phyloP scores from a whole-genome alignment of 2,113 vertebrate genomes.

The Mohoua ochrocephala region DNA sequence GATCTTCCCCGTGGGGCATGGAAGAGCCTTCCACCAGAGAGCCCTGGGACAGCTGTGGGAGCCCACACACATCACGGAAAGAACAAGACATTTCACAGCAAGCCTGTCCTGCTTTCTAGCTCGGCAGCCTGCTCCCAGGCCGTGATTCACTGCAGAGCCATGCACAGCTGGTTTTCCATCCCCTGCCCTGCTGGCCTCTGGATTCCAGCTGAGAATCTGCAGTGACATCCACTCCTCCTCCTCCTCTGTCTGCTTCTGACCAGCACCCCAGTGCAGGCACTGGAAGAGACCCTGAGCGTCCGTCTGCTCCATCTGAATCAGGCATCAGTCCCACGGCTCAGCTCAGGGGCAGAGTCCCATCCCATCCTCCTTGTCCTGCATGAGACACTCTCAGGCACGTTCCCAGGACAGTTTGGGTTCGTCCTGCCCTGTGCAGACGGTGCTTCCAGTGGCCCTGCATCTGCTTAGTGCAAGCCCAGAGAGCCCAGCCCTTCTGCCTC shows the following conservation, averaged over 20 bases:
- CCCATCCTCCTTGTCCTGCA: neutral
- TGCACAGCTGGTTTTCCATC: neutral
- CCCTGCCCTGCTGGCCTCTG: neutral
- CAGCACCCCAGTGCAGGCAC: neutral
- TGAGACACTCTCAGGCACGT: neutral
- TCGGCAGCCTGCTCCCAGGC: neutral
- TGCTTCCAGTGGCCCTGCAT: neutral
- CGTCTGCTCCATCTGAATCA: neutral
- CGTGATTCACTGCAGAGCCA: constrained; percentile 23
- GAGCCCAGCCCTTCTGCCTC: neutral
- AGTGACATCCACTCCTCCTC: neutral
- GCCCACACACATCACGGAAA: neutral
- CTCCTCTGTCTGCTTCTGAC: neutral
- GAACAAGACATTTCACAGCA: neutral
- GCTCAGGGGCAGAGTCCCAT: neutral
- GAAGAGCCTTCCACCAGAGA: neutral
- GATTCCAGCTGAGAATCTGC: neutral
- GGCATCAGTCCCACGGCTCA: neutral
- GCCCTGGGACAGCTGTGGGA: neutral
- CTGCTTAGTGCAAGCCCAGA: neutral
- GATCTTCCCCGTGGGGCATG: neutral
- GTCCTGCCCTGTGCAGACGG: neutral
- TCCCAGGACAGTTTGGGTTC: neutral
- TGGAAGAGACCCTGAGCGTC: neutral
- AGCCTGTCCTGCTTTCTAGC: neutral